phyloP scores from a whole-genome alignment of 35 echinoderm and acorn worm genomes.

The Strongylocentrotus purpuratus region DNA sequence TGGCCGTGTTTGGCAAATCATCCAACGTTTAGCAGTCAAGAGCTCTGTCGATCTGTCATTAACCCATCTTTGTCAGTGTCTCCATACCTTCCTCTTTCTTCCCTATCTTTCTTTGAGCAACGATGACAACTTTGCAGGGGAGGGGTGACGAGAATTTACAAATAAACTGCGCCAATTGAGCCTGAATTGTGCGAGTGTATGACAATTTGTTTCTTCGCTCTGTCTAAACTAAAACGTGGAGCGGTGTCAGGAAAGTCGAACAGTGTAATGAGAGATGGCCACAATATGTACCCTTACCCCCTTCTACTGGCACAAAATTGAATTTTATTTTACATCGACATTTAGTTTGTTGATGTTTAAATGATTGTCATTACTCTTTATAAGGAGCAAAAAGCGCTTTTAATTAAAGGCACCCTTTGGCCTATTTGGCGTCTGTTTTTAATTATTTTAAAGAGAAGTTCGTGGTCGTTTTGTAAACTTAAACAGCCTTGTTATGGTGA shows the following conservation, averaged over 20 bases:
- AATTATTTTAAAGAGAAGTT: too few species aligned
- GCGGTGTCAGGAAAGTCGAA: background rate
- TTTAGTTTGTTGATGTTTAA: too few species aligned
- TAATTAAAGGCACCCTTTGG: too few species aligned
- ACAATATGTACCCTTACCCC: background rate
- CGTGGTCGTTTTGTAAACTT: background rate
- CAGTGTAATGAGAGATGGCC: constrained; percentile 22
- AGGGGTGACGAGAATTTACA: constrained; percentile 43
- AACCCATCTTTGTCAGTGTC: constrained; percentile 22
- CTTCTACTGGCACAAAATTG: background rate
- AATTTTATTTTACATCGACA: too few species aligned
- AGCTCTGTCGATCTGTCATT: constrained; percentile 38
- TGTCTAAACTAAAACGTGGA: constrained; percentile 1
- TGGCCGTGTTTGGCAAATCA: constrained; percentile 37
- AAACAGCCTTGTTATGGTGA: background rate
- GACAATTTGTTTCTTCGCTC: constrained; percentile 49
- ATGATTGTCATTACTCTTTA: too few species aligned
- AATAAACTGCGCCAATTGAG: constrained; percentile 43
- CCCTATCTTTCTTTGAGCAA: background rate
- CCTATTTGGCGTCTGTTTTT: too few species aligned
- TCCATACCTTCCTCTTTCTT: constrained; percentile 14
- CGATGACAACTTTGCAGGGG: constrained; percentile 25
- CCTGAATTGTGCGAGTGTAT: constrained; percentile 40
- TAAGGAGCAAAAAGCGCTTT: too few species aligned
- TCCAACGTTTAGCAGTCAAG: constrained; percentile 10